Base-by-base conservation (phyloP, 1,140 invertebrate genomes). In the Drosophila azteca region DNA sequence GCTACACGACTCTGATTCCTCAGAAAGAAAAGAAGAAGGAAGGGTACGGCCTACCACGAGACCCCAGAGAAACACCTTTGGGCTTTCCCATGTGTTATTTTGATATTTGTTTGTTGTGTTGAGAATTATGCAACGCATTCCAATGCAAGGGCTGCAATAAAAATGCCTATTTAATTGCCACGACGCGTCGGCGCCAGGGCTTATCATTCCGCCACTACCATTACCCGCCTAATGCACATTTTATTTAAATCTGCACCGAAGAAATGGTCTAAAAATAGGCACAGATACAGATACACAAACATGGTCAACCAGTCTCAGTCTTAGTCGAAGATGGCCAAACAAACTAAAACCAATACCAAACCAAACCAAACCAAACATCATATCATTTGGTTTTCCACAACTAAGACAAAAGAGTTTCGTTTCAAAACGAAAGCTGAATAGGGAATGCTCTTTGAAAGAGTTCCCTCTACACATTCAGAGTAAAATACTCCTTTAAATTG, bases 211-310 rank as follows among this genome's bases (percentile, higher is more conserved):
- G 43, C 41, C 41, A 79, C 60, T 73, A 79, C 44, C 57, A 78
- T 74, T 60, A 79, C 62, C 66, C 49, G 55, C 24, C 58, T 71
- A 79, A 75, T 64, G 77, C 72, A 81, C 77, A 87, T 75, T 62
- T 85, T 82, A 85, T 82, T 85, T 75, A 87, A 85, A 85, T 87
- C 17, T 26, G 20, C 15, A 17, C 11, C 62, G 49, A 82, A 79
- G 78, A 78, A 87, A 85, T 85, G 78, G 26, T 84, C 78, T 88
- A 85, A 79, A 87, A 87, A 85, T 85, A 85, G 78, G 9, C 7
- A 7, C 6, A 29, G 29, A 31, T 8, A 31, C 31, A 31, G 29
- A 26, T 50, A 13, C 29, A 15, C 60, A 62, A 61, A 66, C 63
- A 66, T 57, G 64, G 39, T 44, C 35, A 63, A 67, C 49, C 49